Evolutionary conservation across 2,797 vertebrate genomes (phyloP).

Genomic region (Pseudomugil tenellus): DNA sequence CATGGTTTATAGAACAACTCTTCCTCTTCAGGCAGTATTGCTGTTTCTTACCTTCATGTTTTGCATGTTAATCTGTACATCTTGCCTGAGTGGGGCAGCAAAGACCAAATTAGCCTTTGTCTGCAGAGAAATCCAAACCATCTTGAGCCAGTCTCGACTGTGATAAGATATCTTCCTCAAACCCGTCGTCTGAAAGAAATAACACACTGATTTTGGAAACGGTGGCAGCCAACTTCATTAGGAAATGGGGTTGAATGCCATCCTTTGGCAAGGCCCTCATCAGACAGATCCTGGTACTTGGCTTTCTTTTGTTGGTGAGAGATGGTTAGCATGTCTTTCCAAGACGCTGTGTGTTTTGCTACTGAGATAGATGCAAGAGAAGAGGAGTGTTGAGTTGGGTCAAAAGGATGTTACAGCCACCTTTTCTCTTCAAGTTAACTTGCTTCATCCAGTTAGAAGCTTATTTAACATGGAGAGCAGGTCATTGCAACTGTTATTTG

Average conservation of each 20-base stretch:
- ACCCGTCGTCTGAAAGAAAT: not conserved
- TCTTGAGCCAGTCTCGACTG: not conserved
- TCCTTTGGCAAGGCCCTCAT: not conserved
- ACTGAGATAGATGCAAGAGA: not conserved
- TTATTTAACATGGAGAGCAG: not conserved
- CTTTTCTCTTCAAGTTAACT: not conserved
- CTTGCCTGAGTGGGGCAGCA: not conserved
- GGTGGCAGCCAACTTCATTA: not conserved
- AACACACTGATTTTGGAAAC: not conserved
- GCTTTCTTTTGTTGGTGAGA: constrained; percentile 2
- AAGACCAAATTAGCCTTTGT: not conserved
- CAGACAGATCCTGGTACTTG: not conserved
- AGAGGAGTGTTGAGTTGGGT: not conserved
- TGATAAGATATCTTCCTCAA: not conserved
- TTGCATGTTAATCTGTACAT: not conserved
- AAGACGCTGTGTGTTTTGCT: not conserved
- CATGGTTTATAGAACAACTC: not conserved
- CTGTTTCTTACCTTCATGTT: not conserved
- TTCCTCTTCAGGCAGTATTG: not conserved
- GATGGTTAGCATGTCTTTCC: not conserved
- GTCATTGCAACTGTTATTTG: not conserved
- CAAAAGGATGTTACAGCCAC: not conserved
- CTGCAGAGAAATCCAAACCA: not conserved
- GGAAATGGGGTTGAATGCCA: not conserved
- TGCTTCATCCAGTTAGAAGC: not conserved